Evolutionary conservation across 2,888 invertebrate genomes (phyloP).

Genomic region (Carpatolechia fugitivella): DNA sequence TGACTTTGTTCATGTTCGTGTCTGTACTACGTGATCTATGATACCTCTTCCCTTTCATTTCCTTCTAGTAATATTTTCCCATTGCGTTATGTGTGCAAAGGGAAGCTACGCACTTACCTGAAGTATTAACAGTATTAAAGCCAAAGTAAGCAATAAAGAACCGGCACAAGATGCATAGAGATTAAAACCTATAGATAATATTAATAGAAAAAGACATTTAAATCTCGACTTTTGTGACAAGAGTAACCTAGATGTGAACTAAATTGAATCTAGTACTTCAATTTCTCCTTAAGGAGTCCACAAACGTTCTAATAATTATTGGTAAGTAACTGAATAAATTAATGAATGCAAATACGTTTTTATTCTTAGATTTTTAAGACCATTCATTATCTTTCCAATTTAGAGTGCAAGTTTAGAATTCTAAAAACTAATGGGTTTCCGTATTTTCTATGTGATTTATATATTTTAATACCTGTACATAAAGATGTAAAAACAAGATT

Average conservation of each 20-base stretch:
- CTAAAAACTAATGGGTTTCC: too few relatives aligned
- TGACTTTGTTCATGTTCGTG: too few relatives aligned
- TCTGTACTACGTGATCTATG: slow-evolving; percentile 4
- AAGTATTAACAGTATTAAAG: background rate
- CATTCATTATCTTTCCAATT: too few relatives aligned
- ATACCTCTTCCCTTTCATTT: background rate
- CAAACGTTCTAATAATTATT: too few relatives aligned
- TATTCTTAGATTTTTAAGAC: too few relatives aligned
- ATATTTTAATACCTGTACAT: too few relatives aligned
- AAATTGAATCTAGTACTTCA: background rate
- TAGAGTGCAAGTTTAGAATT: too few relatives aligned
- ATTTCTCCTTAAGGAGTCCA: background rate
- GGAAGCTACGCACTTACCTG: slow-evolving; percentile 3
- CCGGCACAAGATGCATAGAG: background rate
- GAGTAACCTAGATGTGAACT: background rate
- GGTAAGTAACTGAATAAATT: background rate
- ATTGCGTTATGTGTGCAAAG: background rate
- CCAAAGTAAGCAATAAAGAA: background rate
- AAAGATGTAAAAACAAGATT: too few relatives aligned
- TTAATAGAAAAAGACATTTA: too few relatives aligned
- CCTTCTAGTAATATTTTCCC: background rate
- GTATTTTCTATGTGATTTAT: too few relatives aligned
- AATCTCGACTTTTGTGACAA: background rate
- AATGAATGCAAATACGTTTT: too few relatives aligned
- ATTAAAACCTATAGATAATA: too few relatives aligned